A percentile compares a stretch with the other conserved stretches of the same genome.
These are phyloP conservation scores for Pterophyllum scalare DNA, from an alignment of 2,113 vertebrate species.

Conservation along the genomic window DNA sequence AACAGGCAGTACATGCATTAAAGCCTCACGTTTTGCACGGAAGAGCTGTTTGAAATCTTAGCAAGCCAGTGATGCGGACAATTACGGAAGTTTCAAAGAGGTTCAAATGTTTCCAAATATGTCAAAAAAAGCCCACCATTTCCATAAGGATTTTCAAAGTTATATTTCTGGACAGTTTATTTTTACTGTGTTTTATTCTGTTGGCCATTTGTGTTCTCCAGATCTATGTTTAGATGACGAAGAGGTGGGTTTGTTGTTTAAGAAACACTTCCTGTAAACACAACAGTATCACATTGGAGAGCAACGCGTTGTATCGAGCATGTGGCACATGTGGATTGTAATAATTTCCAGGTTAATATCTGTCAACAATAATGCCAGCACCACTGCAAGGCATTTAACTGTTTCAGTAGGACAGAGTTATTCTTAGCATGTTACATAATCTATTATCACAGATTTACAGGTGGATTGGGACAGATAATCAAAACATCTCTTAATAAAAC, in stretches of 20 bases:
- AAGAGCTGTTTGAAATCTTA: background rate
- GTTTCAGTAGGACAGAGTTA: background rate
- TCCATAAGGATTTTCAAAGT: background rate
- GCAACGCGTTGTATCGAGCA: background rate
- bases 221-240: slow-evolving; percentile 35
- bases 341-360: slow-evolving; percentile 16
- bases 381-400: background rate
- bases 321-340: background rate
- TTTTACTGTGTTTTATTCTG: slow-evolving; percentile 16
- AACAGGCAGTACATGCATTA: background rate
- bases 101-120: background rate
- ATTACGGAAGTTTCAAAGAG: background rate
- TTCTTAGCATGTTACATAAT: slow-evolving; percentile 19
- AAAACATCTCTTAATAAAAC: slow-evolving; percentile 39
- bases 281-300: slow-evolving; percentile 15
- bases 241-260: slow-evolving; percentile 40
- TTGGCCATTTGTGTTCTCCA: background rate
- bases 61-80: background rate
- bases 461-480: slow-evolving; percentile 22
- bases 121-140: background rate
- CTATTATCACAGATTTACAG: slow-evolving; percentile 21
- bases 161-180: background rate
- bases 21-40: background rate
- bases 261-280: slow-evolving; percentile 60
- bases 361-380: background rate